Conservation (phyloP, 2,888 invertebrate species). For the Lasioglossum marginatum region DNA sequence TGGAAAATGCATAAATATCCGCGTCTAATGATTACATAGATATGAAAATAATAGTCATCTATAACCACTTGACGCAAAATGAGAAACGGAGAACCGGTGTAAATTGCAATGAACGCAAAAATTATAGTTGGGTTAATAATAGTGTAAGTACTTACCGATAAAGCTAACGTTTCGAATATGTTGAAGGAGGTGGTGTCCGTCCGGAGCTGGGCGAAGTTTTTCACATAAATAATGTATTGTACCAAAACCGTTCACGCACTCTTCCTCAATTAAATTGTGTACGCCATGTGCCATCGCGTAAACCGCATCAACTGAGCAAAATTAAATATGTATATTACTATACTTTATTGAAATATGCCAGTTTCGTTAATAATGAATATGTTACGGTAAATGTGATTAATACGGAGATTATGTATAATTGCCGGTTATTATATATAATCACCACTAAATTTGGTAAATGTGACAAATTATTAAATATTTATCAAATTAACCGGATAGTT, state of each 20-base stretch:
- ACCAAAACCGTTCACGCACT: slow-evolving; percentile 84
- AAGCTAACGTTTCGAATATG: slow-evolving; percentile 88
- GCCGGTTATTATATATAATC: too few relatives aligned
- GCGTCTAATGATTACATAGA: too few relatives aligned
- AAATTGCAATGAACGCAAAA: neutral
- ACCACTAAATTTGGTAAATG: too few relatives aligned
- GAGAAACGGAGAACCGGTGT: neutral
- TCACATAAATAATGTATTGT: slow-evolving; percentile 84
- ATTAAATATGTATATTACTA: slow-evolving; percentile 24
- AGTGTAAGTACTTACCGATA: slow-evolving; percentile 78
- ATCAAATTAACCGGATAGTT: too few relatives aligned
- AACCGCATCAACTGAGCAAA: slow-evolving; percentile 89
- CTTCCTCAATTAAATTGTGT: slow-evolving; percentile 87
- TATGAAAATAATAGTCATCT: too few relatives aligned
- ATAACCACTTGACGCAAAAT: neutral
- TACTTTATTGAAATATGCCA: neutral
- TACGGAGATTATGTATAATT: too few relatives aligned
- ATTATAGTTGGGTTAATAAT: neutral
- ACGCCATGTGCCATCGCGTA: slow-evolving; percentile 91
- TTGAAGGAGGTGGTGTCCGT: slow-evolving; percentile 87
- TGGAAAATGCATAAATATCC: too few relatives aligned
- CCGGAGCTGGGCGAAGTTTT: slow-evolving; percentile 84
- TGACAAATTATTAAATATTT: too few relatives aligned
- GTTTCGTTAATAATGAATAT: neutral
- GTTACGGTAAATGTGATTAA: too few relatives aligned